These are phyloP conservation scores for Rosalia funebris DNA, from an alignment of 2,888 invertebrate species.

Conservation along the genomic window DNA sequence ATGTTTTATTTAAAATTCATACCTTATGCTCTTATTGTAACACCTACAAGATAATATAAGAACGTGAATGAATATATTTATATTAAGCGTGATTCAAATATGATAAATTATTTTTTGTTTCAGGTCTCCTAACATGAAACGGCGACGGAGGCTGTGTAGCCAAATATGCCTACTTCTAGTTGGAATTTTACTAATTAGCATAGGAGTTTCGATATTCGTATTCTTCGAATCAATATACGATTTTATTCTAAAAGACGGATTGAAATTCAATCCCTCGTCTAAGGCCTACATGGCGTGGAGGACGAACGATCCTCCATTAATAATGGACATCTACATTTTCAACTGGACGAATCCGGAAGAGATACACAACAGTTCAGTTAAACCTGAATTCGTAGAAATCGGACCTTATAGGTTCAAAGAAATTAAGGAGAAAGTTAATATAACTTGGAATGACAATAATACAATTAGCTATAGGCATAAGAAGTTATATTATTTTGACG, in stretches of 20 bases:
- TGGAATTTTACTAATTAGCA: slow-evolving; percentile 52
- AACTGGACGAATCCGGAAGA: slow-evolving; percentile 66
- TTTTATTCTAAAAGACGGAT: slow-evolving; percentile 48
- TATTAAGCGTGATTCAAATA: too few species aligned
- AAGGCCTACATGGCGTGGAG: slow-evolving; percentile 57
- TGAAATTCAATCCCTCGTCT: slow-evolving; percentile 51
- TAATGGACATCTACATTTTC: slow-evolving; percentile 58
- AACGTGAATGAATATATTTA: too few species aligned
- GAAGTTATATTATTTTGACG: slow-evolving; percentile 76
- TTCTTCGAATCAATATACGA: slow-evolving; percentile 55
- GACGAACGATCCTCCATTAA: slow-evolving; percentile 58
- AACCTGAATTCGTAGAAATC: slow-evolving; percentile 68
- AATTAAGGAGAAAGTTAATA: slow-evolving; percentile 75
- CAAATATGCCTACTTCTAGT: slow-evolving; percentile 51
- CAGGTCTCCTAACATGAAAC: slow-evolving; percentile 47
- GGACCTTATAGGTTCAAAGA: slow-evolving; percentile 78
- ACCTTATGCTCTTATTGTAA: too few species aligned
- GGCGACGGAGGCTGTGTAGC: slow-evolving; percentile 44
- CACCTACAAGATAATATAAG: too few species aligned
- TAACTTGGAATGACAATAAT: slow-evolving; percentile 78
- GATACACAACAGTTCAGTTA: slow-evolving; percentile 65
- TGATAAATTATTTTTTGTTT: too few species aligned
- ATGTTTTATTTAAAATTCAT: too few species aligned
- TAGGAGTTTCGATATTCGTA: slow-evolving; percentile 53
- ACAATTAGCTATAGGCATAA: slow-evolving; percentile 78